Evolutionary conservation across 2,113 vertebrate genomes (phyloP), one percentile per base, ranked within the genome.

Genomic region (Tautogolabrus adspersus): DNA sequence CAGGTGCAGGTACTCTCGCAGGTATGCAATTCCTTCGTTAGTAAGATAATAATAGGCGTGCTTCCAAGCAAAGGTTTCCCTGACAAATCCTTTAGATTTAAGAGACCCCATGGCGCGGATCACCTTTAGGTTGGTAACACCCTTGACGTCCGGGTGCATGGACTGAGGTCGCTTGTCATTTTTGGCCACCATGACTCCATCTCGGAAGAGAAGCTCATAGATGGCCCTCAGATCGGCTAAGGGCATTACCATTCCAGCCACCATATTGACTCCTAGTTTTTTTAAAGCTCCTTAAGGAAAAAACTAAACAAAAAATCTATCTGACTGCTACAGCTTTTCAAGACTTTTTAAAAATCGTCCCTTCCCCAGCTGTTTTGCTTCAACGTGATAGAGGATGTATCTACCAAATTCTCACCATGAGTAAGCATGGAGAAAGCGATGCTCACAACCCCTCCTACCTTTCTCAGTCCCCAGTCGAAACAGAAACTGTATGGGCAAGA

Each of bases 11-110:
- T 93, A 93, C 30, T 87, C 94, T 46, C 94, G 94, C 76, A 97
- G 93, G 85, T 95, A 93, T 23, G 58, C 66, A 0, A 95, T 77
- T 23, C 96, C 96, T 42, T 93, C 84, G 0, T 96, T 90, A 37
- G 94, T 97, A 13, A 97, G 94, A 81, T 95, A 96, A 93, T 95
- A 97, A 82, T 97, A 96, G 37, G 89, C 92, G 60, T 96, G 96
- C 6, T 94, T 92, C 96, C 95, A 96, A 76, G 90, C 93, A 0
- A 95, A 95, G 49, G 93, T 95, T 38, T 96, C 93, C 0, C 95
- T 91, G 10, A 96, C 94, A 1, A 92, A 93, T 30, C 93, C 92
- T 0, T 95, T 94, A 0, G 95, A 94, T 59, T 88, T 91, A 54
- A 96, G 92, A 0, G 95, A 95, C n/a, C 88, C 91, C 94, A 96